Evolutionary conservation across 2,797 vertebrate species (phyloP).

Genomic region (Merluccius polli): DNA sequence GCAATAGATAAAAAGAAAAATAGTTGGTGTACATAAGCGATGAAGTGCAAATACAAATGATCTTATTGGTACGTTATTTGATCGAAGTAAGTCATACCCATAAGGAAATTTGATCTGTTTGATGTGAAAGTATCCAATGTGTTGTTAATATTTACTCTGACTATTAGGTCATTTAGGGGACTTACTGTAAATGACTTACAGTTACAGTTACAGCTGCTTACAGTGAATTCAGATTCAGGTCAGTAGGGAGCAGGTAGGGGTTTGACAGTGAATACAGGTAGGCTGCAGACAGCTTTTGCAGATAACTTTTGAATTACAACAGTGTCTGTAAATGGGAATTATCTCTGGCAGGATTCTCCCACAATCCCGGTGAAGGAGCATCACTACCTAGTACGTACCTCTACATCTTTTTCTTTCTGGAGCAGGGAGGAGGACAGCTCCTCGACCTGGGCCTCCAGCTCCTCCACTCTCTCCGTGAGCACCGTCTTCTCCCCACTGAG

Average conservation of each 20-base stretch:
- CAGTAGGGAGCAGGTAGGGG: background rate
- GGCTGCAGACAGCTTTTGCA: too few species aligned
- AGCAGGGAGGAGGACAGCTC: slow-evolving; percentile 70
- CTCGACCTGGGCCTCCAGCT: slow-evolving; percentile 64
- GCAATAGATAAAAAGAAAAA: background rate
- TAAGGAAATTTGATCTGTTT: background rate
- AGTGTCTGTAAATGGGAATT: too few species aligned
- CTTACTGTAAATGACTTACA: too few species aligned
- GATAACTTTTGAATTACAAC: too few species aligned
- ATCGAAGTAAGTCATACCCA: background rate
- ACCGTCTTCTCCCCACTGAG: slow-evolving; percentile 74
- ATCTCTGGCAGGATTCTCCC: too few species aligned
- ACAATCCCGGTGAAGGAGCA: background rate
- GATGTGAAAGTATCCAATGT: background rate
- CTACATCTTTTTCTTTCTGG: slow-evolving; percentile 78
- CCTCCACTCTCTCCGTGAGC: slow-evolving; percentile 60
- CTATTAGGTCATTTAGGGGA: background rate
- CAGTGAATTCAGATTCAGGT: background rate
- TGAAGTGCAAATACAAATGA: background rate
- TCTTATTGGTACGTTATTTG: background rate
- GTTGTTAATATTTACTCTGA: background rate
- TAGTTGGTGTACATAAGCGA: background rate
- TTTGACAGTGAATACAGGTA: too few species aligned
- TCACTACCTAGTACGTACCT: slow-evolving; percentile 56
- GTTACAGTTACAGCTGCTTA: too few species aligned